Evolutionary conservation across 2,797 vertebrate species (phyloP), one percentile per base, ranked within the genome.

Genomic region (Hemitrygon akajei): DNA sequence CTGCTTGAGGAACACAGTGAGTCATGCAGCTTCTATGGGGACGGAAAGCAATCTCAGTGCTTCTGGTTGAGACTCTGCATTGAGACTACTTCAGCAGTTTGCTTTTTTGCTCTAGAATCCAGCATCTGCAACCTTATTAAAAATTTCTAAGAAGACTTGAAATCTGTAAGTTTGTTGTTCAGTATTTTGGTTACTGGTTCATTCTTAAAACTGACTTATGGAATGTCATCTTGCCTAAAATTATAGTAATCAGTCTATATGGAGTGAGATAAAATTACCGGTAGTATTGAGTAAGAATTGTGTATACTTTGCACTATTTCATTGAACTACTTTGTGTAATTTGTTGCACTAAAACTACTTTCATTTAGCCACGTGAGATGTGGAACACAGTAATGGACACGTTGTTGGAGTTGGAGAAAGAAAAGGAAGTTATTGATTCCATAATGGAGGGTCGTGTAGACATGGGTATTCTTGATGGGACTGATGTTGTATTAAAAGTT

Each of bases 381-480:
- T 99, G 98, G 98, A 94, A 95, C 0, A 66, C 93, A 94, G 94
- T 97, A 94, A 96, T 96, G 84, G 95, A 95, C 95, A 96, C 95
- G 47, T 94, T 98, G 82, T 94, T 92, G 0, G 82, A 95, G 18
- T 95, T 98, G 94, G 95, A 97, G 96, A 96, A 97, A 56, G 96
- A 98, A 94, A 97, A 95, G 94, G 95, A 96, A 94, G 63, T 96
- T 81, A 96, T 99, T 94, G 96, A 96, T 94, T 97, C 97, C 82
- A 96, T 98, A 60, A 94, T 98, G 94, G 95, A 95, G 71, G 96
- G 95, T 47, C 94, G 95, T 11, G 96, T 92, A 82, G 96, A 96
- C 87, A 96, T 96, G 1, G 96, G 96, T 73, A 0, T 94, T 94
- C 96, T 99, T 91, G 97, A 98, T 94, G 98, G 98, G 93, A 95